These are phyloP conservation scores for Nudaria mundana DNA, from an alignment of 2,888 invertebrate genomes.

Conservation along the genomic window DNA sequence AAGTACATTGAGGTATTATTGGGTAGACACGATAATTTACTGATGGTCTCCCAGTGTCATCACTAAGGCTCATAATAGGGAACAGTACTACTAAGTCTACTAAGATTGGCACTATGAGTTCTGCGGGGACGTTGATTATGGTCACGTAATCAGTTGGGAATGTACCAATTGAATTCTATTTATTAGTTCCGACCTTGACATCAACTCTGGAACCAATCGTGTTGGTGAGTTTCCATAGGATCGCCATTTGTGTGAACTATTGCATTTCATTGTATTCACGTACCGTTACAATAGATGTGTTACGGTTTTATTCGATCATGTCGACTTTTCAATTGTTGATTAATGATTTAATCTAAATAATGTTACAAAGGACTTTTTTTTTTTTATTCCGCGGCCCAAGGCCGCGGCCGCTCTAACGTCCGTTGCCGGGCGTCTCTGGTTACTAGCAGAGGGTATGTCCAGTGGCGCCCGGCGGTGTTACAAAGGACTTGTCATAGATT, in stretches of 20 bases:
- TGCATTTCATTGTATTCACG: constrained; percentile 23
- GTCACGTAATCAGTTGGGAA: constrained; percentile 48
- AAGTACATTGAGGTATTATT: no score
- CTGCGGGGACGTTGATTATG: constrained; percentile 38
- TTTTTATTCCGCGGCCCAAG: no score
- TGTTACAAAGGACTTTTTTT: constrained; percentile 15
- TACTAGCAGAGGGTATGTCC: no score
- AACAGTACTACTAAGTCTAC: constrained; percentile 34
- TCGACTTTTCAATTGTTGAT: constrained; percentile 22
- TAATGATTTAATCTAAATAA: constrained; percentile 28
- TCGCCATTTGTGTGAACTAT: constrained; percentile 42
- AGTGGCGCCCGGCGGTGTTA: no score
- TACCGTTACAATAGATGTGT: constrained; percentile 22
- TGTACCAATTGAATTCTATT: constrained; percentile 58
- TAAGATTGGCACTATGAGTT: constrained; percentile 48
- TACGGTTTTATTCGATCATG: constrained; percentile 18
- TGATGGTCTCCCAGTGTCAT: no score
- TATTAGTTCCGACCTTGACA: constrained; percentile 64
- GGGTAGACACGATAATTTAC: no score
- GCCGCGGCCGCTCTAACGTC: no score
- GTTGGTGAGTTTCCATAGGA: constrained; percentile 49
- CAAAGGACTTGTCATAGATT: no score
- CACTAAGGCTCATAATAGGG: no score
- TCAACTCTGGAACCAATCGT: constrained; percentile 60
- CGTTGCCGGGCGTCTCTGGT: no score